These are phyloP conservation scores for Tenthredo amoena DNA, from an alignment of 2,888 invertebrate genomes.

Conservation along the genomic window DNA sequence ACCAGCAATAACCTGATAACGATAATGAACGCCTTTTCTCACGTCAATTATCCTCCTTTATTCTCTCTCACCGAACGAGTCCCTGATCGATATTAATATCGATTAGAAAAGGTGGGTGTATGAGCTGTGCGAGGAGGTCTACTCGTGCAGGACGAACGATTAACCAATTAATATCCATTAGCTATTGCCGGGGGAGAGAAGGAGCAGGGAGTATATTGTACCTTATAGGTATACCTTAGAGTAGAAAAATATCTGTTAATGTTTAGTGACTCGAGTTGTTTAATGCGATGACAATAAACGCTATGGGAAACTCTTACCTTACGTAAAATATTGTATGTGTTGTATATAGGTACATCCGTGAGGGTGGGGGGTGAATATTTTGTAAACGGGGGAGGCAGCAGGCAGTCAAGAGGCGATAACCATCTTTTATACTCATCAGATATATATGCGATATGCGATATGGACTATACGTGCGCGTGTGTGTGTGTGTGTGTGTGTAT, in stretches of 20 bases:
- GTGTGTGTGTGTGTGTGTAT: not conserved
- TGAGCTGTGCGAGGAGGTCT: not conserved
- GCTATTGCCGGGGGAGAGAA: not conserved
- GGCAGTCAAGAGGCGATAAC: conserved; percentile 19
- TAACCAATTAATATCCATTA: conserved; percentile 52
- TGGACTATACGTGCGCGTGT: not conserved
- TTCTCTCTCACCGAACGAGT: not conserved
- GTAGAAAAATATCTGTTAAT: not conserved
- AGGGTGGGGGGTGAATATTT: conserved; percentile 3
- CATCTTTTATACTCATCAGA: conserved; percentile 12
- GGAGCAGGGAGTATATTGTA: not conserved
- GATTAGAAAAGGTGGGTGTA: not conserved
- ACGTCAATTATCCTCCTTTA: conserved; percentile 32
- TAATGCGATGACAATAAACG: conserved; percentile 18
- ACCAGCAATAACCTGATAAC: not conserved
- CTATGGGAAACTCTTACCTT: conserved; percentile 22
- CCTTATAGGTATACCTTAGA: not conserved
- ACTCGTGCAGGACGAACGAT: not conserved
- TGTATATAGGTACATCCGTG: too few relatives aligned
- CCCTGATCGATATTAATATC: conserved; percentile 47
- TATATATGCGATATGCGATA: not conserved
- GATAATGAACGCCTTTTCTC: conserved; percentile 21
- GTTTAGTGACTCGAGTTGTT: conserved; percentile 34
- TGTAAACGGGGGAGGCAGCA: conserved; percentile 28
- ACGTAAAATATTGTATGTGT: not conserved